Evolutionary conservation across 2,113 vertebrate genomes (phyloP).

Genomic region (Narcine bancroftii): DNA sequence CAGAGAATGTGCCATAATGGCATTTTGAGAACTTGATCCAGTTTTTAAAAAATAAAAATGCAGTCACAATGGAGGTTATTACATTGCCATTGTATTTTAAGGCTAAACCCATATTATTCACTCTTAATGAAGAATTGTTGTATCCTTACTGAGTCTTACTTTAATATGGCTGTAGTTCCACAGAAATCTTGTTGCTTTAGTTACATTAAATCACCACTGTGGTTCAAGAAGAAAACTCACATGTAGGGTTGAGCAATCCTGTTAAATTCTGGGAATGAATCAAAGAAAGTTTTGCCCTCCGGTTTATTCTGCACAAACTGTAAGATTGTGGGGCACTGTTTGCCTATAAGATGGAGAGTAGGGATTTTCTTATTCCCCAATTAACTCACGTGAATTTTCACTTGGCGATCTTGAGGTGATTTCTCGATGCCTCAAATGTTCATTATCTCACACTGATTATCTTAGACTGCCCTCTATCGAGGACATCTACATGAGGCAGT

Average conservation of each 20-base stretch:
- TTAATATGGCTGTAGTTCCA: neutral
- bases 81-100: neutral
- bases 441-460: neutral
- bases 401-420: neutral
- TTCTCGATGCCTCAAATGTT: neutral
- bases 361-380: neutral
- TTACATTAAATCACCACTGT: neutral
- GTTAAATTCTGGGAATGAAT: neutral
- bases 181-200: neutral
- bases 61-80: neutral
- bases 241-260: neutral
- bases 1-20: neutral
- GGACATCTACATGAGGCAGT: too few relatives aligned
- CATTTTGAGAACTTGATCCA: neutral
- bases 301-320: neutral
- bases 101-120: neutral
- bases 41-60: neutral
- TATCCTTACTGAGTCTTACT: neutral
- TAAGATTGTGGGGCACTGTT: neutral
- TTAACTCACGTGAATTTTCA: neutral
- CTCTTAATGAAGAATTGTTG: neutral
- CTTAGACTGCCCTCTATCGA: too few relatives aligned
- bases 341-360: neutral
- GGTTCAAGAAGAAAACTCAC: neutral
- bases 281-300: neutral